These are phyloP conservation scores for Oscheius sp. DNA, from an alignment of 2,888 invertebrate genomes.

Conservation along the genomic window DNA sequence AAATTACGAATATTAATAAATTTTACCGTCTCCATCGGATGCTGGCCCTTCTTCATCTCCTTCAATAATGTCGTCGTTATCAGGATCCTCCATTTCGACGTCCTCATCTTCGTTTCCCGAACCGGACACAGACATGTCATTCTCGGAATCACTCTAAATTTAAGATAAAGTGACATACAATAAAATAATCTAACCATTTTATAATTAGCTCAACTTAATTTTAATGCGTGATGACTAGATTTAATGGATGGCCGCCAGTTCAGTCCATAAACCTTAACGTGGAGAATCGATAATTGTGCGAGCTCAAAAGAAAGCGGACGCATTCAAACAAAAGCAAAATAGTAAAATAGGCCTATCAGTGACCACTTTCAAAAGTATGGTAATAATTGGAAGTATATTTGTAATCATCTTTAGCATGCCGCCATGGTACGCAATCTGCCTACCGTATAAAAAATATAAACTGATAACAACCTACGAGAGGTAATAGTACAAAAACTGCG, in stretches of 20 bases:
- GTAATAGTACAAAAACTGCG: background rate
- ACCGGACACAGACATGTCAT: slow-evolving; percentile 40
- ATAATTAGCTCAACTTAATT: background rate
- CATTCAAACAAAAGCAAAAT: background rate
- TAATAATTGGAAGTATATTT: background rate
- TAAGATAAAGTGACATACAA: background rate
- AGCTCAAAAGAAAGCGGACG: background rate
- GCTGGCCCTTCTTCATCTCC: slow-evolving; percentile 29
- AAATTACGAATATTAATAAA: background rate
- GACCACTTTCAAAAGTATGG: background rate
- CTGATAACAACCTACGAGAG: too few relatives aligned
- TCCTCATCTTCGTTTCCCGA: slow-evolving; percentile 46
- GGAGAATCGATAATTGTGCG: background rate
- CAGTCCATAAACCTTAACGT: slow-evolving; percentile 10
- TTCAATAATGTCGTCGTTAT: slow-evolving; percentile 35
- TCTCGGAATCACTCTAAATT: slow-evolving; percentile 45
- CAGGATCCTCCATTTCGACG: slow-evolving; percentile 39
- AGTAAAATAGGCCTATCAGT: too few relatives aligned
- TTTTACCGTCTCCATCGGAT: background rate
- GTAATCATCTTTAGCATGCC: background rate
- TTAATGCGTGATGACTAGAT: background rate
- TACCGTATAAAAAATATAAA: background rate
- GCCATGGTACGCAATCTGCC: background rate
- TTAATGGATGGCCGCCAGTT: background rate
- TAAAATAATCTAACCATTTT: background rate